A percentile compares a stretch with the other conserved stretches of the same genome.
Evolutionary conservation across 2,888 invertebrate genomes (phyloP).

Genomic region (Brachyptera putata): DNA sequence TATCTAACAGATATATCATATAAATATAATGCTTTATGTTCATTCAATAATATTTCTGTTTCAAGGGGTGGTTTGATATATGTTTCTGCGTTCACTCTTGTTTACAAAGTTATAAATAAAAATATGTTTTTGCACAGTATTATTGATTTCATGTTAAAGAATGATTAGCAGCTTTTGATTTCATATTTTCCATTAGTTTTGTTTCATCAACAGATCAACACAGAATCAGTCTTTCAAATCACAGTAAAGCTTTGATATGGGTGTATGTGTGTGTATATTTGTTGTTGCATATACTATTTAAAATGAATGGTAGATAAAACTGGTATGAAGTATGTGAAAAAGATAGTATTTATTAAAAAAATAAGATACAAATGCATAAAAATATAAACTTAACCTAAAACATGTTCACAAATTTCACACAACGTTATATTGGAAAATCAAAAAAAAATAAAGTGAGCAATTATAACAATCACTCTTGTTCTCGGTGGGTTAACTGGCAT

Average conservation of each 20-base stretch:
- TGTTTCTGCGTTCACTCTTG: too few species aligned
- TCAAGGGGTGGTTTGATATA: too few species aligned
- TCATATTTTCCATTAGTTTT: too few species aligned
- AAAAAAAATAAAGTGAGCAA: background rate
- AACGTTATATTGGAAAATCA: background rate
- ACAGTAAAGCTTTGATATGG: conserved; percentile 55
- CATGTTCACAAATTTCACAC: conserved; percentile 5
- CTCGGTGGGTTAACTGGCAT: conserved; percentile 6
- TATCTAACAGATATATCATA: too few species aligned
- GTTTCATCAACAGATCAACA: conserved; percentile 32
- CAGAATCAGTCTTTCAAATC: conserved; percentile 53
- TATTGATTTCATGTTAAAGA: too few species aligned
- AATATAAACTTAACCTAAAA: conserved; percentile 1
- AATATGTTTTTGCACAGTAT: too few species aligned
- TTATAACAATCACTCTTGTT: background rate
- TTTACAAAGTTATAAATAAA: too few species aligned
- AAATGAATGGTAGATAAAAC: conserved; percentile 24
- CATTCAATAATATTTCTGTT: too few species aligned
- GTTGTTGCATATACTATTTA: conserved; percentile 10
- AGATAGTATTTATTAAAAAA: conserved; percentile 30
- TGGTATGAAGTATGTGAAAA: conserved; percentile 26
- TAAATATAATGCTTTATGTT: too few species aligned
- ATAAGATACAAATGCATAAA: conserved; percentile 27
- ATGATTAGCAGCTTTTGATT: too few species aligned
- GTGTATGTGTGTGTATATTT: conserved; percentile 32